Conservation (phyloP, 2,113 vertebrate species). For the Brevimyrus niger region DNA sequence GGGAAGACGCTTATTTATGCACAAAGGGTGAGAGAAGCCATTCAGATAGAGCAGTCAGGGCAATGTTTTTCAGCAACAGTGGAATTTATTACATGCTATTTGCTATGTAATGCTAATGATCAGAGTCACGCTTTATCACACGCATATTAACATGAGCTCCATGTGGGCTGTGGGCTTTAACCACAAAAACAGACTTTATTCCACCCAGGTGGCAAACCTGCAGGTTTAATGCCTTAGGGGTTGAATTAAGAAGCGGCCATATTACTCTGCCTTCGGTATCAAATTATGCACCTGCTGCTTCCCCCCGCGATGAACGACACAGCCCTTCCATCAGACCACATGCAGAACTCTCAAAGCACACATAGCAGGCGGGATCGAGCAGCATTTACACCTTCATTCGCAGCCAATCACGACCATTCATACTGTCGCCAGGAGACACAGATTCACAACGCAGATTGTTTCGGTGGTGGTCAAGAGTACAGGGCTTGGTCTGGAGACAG, state of each 20-base stretch:
- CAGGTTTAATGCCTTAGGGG: not conserved
- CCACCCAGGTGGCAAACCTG: not conserved
- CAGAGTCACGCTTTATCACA: not conserved
- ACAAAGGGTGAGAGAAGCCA: not conserved
- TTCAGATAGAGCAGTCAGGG: not conserved
- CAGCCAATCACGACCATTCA: slow-evolving; percentile 3
- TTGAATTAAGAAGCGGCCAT: not conserved
- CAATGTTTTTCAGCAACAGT: not conserved
- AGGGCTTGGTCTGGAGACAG: not conserved
- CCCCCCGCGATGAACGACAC: not conserved
- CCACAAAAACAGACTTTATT: not conserved
- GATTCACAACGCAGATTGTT: not conserved
- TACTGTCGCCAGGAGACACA: not conserved
- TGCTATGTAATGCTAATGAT: not conserved
- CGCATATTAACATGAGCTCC: not conserved
- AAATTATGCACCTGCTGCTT: not conserved
- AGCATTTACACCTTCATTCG: not conserved
- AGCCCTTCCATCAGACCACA: not conserved
- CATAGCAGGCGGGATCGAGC: not conserved
- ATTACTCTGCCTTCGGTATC: not conserved
- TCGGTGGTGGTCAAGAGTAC: not conserved
- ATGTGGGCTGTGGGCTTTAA: not conserved
- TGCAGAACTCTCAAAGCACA: not conserved
- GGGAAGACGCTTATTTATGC: not conserved
- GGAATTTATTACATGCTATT: not conserved